A percentile compares a stretch with the other conserved stretches of the same genome.
phyloP scores from a whole-genome alignment of 2,113 vertebrate genomes.

The Hydrolagus affinis region DNA sequence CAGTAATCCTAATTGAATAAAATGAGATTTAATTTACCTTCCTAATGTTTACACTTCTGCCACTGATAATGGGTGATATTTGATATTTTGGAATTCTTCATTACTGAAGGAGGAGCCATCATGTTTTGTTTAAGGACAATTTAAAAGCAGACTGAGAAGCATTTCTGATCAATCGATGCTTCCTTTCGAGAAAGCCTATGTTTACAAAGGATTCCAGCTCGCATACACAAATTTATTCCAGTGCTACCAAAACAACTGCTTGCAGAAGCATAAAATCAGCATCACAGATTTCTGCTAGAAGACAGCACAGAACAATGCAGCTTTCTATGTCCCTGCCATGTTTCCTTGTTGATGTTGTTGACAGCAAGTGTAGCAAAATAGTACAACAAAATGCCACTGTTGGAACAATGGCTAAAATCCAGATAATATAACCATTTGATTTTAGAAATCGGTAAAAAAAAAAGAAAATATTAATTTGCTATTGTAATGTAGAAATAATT shows the following conservation, averaged over 20 bases:
- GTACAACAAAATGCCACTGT: not conserved
- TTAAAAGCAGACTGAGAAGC: not conserved
- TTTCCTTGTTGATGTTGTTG: not conserved
- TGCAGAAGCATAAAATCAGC: not conserved
- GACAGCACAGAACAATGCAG: not conserved
- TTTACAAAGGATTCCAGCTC: too few species aligned
- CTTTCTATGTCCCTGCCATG: not conserved
- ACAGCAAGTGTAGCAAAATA: not conserved
- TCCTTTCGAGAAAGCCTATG: not conserved
- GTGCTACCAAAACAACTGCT: not conserved
- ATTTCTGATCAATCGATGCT: not conserved
- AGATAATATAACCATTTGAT: not conserved
- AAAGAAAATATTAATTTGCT: too few species aligned
- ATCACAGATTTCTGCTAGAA: not conserved
- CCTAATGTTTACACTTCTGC: not conserved
- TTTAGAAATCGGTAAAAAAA: not conserved
- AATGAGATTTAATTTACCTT: not conserved
- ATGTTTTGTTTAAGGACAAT: not conserved
- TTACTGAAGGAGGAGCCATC: not conserved
- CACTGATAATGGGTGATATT: not conserved
- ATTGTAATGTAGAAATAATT: too few species aligned
- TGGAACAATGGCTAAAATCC: not conserved
- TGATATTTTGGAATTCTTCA: too few species aligned
- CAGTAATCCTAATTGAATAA: not conserved
- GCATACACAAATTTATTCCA: not conserved